Evolutionary conservation across 2,888 invertebrate species (phyloP).

Genomic region (Apamea epomidion): DNA sequence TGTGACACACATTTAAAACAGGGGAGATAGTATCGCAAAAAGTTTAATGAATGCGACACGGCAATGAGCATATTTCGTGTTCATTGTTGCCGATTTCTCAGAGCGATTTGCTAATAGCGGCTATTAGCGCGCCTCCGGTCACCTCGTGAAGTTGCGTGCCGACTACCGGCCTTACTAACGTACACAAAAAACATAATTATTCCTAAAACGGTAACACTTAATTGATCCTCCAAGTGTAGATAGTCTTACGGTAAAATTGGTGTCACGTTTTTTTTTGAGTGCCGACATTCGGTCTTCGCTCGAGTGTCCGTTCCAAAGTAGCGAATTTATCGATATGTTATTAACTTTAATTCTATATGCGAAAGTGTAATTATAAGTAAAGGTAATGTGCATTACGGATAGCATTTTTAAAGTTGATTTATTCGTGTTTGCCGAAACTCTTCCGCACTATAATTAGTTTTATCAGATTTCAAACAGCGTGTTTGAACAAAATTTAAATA

Average conservation of each 20-base stretch:
- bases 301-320: slow-evolving; percentile 66
- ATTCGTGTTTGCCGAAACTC: slow-evolving; percentile 60
- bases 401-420: slow-evolving; percentile 59
- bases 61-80: slow-evolving; percentile 87
- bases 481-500: slow-evolving; percentile 59
- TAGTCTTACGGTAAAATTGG: slow-evolving; percentile 82
- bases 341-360: slow-evolving; percentile 71
- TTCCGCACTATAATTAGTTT: slow-evolving; percentile 62
- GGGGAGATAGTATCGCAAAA: slow-evolving; percentile 82
- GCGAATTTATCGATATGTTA: slow-evolving; percentile 74
- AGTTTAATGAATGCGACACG: slow-evolving; percentile 85
- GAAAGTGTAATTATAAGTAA: slow-evolving; percentile 69
- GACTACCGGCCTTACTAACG: slow-evolving; percentile 82
- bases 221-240: slow-evolving; percentile 81
- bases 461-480: slow-evolving; percentile 60
- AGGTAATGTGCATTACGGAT: slow-evolving; percentile 64
- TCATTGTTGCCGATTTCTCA: slow-evolving; percentile 88
- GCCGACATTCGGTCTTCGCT: slow-evolving; percentile 73
- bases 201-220: slow-evolving; percentile 87
- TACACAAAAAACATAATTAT: slow-evolving; percentile 86
- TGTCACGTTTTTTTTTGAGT: slow-evolving; percentile 76
- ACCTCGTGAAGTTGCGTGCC: slow-evolving; percentile 79
- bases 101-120: slow-evolving; percentile 86
- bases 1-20: slow-evolving; percentile 85
- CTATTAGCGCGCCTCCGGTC: slow-evolving; percentile 85